Evolutionary conservation across 2,113 vertebrate genomes (phyloP).

Genomic region (Passer montanus): DNA sequence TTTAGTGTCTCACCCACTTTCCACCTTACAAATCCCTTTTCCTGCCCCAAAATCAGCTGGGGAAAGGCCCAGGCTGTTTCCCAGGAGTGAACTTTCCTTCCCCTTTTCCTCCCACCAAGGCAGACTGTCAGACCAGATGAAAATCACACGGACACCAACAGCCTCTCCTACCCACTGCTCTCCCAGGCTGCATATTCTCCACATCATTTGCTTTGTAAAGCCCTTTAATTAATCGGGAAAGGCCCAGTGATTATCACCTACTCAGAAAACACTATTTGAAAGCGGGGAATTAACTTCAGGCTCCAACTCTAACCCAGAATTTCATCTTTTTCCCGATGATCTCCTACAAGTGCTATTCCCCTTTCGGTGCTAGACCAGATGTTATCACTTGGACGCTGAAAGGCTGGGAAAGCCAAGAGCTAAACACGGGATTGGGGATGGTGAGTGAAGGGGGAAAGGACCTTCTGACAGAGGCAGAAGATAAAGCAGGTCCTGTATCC

Average conservation of each 20-base stretch:
- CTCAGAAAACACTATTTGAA: background rate
- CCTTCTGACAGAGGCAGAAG: background rate
- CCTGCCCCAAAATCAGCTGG: background rate
- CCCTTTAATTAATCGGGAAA: background rate
- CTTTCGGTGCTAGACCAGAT: background rate
- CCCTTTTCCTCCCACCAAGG: background rate
- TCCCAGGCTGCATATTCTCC: background rate
- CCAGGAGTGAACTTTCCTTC: background rate
- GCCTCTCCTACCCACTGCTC: background rate
- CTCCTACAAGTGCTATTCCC: background rate
- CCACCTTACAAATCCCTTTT: background rate
- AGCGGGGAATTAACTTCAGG: background rate
- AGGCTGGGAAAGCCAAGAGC: background rate
- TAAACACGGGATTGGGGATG: accelerated
- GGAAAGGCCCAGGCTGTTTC: background rate
- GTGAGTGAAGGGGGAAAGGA: background rate
- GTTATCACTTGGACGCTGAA: background rate
- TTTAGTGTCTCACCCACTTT: background rate
- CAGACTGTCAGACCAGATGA: background rate
- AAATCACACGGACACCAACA: background rate
- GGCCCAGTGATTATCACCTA: slow-evolving; percentile 20
- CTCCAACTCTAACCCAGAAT: background rate
- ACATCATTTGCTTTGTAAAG: slow-evolving; percentile 34
- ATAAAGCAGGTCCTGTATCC: accelerated
- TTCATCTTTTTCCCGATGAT: background rate